Percentiles rank a stretch among this genome's conserved stretches.
Conservation (phyloP, 2,888 invertebrate species). For the Aradus depressus region DNA sequence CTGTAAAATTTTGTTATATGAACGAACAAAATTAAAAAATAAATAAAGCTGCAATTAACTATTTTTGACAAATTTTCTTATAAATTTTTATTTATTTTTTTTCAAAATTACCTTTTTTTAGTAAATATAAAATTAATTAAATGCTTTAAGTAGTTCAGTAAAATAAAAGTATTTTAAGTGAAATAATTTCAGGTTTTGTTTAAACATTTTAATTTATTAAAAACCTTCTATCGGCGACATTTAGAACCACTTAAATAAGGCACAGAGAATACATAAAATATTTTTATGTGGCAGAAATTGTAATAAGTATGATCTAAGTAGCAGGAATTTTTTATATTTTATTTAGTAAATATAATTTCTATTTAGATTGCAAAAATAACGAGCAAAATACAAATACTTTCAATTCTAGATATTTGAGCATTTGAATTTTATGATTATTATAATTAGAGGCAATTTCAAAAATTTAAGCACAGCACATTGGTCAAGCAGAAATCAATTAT, state of each 20-base stretch:
- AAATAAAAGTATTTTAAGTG: neutral
- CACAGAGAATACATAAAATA: conserved; percentile 12
- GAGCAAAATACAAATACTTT: conserved; percentile 9
- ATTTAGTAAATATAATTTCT: conserved; percentile 6
- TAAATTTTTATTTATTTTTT: neutral
- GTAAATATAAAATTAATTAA: neutral
- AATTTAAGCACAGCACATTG: conserved; percentile 10
- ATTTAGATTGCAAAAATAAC: conserved; percentile 16
- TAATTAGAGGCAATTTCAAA: conserved; percentile 13
- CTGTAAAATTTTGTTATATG: conserved; percentile 5
- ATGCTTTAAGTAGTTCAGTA: neutral
- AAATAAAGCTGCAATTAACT: no score
- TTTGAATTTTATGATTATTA: conserved; percentile 10
- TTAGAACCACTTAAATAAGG: conserved; percentile 13
- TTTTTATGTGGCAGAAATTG: conserved; percentile 4
- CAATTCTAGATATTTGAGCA: conserved; percentile 1
- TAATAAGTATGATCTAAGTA: conserved; percentile 10
- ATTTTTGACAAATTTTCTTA: neutral
- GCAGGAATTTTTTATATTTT: conserved; percentile 9
- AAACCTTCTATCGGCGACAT: conserved; percentile 12
- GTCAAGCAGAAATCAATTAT: conserved; percentile 4
- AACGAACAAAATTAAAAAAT: neutral
- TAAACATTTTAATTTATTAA: neutral
- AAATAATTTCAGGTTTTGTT: neutral
- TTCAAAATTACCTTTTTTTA: neutral